Evolutionary conservation across 2,797 vertebrate genomes (phyloP), one percentile per base, ranked within the genome.

Genomic region (Acanthis flammea): DNA sequence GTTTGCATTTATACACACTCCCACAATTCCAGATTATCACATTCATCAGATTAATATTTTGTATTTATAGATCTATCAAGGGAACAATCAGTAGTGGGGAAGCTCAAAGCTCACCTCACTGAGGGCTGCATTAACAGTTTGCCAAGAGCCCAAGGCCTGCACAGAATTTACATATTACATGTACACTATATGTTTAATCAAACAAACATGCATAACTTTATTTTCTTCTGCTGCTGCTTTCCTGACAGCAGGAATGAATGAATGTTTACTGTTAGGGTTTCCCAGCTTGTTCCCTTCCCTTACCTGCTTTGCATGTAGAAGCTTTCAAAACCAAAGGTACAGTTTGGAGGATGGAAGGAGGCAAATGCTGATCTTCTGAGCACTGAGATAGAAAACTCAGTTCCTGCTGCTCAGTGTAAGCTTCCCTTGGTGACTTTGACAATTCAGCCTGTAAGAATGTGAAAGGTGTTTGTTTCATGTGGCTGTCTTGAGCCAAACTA

Each of bases 51-150:
- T 77, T 65, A 66, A 72, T 85, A 25, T 60, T 90, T n/a, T 57
- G 30, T 85, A 80, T 94, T 95, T 92, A 81, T 78, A 83, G 47
- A 31, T 63, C 51, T 83, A n/a, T 67, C 51, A 93, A 60, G 44
- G 54, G 87, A 83, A 66, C 50, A 88, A 57, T 80, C 68, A 94
- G 33, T 62, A 73, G 13, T 67, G 77, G 39, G 65, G 58, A 93
- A 75, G 16, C 41, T 79, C 55, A 84, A 54, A 70, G 31, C 44
- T 92, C 35, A 30, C 14, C 50, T 41, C 48, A 35, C 31, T 39
- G 41, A 63, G 19, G 51, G 31, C 42, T 67, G 19, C 16, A 13
- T n/a, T 57, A 81, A 3, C 24, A 55, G 19, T 60, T 90, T 83
- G 24, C 27, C n/a, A 61, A 37, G 39, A 86, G 33, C 48, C 42